Evolutionary conservation across 2,113 vertebrate genomes (phyloP), one percentile per base, ranked within the genome.

Genomic region (Bambusicola thoracicus): DNA sequence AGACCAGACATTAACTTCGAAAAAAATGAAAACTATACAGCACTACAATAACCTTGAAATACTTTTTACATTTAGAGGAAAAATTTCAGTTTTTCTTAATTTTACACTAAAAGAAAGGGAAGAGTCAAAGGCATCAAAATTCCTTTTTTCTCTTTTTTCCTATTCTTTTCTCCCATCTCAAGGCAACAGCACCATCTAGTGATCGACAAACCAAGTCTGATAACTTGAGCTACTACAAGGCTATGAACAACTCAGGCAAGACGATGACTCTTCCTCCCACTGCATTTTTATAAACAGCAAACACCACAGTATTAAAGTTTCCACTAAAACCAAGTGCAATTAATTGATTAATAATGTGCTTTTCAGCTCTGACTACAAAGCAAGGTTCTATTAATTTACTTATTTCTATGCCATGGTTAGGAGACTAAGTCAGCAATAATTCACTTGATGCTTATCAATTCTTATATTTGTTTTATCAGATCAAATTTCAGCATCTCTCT

Each of bases 171-270:
- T 66, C 59, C 25, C 7, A 63, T 76, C 75, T 78, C 79, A 79
- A 81, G 74, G 65, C 77, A 96, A 96, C 65, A 92, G 95, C 92
- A 92, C 97, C 97, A 96, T 68, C 97, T 97, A 97, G 94, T 81
- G 97, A 92, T 32, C 84, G 24, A 34, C 13, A 93, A 81, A 68
- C 16, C 29, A 69, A 16, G 15, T 3, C 27, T 46, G 40, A 93
- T 92, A 69, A 69, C 14, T 3, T 25, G 17, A 51, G 24, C 44
- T 85, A 17, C 10, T 91, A 77, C 38, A 83, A 91, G 8, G 66
- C 11, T 5, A 5, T 41, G 48, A 86, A 72, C 12, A 27, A 72
- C 29, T 81, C 48, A 29, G 25, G 38, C 25, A 88, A 65, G 58
- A 77, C 44, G 51, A 16, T 94, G 27, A 44, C 44, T 92, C 77